Base-by-base conservation (phyloP, 2,888 invertebrate genomes). In the Heliconius hortense region DNA sequence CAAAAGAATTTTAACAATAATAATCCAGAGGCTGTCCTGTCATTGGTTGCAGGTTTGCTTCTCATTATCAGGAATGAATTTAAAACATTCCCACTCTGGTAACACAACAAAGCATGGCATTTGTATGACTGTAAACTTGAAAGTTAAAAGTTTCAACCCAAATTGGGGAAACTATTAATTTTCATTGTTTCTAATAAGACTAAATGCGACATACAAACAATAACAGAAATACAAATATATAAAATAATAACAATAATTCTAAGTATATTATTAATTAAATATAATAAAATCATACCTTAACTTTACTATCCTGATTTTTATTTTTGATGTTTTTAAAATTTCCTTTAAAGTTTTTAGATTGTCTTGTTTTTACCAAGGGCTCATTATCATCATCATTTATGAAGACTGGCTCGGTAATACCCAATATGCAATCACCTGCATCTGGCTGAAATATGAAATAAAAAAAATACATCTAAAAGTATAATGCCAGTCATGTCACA, bases 401-500 rank as follows among this genome's bases (percentile, higher is more conserved):
- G 18, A 83, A 89, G 0, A 92, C 83, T 0, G 89, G 88, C 64
- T 90, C 92, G 0, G 90, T 89, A 2, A 90, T 84, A 0, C 93
- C 92, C 0, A 91, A 83, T 8, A 92, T 92, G 71, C 92, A 91
- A 80, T 92, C 89, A 2, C 84, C 87, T 0, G 88, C 81, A 3
- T 90, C 88, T 0, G 85, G 80, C 89, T 89, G 83, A 0, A 82
- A 83, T 60, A 3, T 11, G 76, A 28, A 35, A n/a, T n/a, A n/a
- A n/a, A 11, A 62, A 67, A 4, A 56, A 21, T 28, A 62, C 28
- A 7, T 60, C 24, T 60, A 26, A 26, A 60, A 26, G 24, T 60
- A 60, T 60, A 15, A 15, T 43, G 43, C 15, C 43, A 5, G 1
- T 5, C 43, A 48, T 18, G 43, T 4, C 43, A 48, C 18, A 5